Base-by-base conservation (phyloP, 2,113 vertebrate species). In the Seriola quinqueradiata region DNA sequence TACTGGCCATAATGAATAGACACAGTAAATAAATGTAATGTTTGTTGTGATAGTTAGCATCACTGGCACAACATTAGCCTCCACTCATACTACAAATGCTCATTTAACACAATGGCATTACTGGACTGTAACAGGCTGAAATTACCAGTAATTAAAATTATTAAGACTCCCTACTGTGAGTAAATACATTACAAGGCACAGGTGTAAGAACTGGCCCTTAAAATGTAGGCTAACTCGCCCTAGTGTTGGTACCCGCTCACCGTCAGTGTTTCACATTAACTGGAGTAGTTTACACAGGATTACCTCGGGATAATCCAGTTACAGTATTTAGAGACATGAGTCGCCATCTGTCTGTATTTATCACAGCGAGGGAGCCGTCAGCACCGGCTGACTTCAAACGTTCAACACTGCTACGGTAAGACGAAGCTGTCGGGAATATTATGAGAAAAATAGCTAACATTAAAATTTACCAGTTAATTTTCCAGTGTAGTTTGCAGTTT, bases 261-360 rank as follows among this genome's bases (percentile, higher is more conserved):
- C 57, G 38, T 16, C 73, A 23, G 70, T 87, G 86, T 75, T 78
- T 84, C 83, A 60, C 87, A 75, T 85, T 87, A 72, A 91, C 81
- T 88, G 91, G 92, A 89, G 90, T 92, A 90, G 91, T 93, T 94
- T 94, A 93, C 92, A 95, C 90, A 74, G 92, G 94, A 95, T 95
- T 94, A 95, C 83, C 52, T 25, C 63, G 55, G 74, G 92, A 93
- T 95, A 94, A 95, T 95, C 95, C 92, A 93, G 83, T 94, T 90
- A 90, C 85, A 89, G 92, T 90, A 93, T 94, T 93, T 94, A 92
- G 87, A 85, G 87, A 90, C 94, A 93, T 94, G 92, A 95, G 90
- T 92, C 89, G 85, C 94, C 95, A 95, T 95, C 95, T 95, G 95
- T 92, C 84, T 87, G 81, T 79, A 82, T 87, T 93, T 84, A 93